Percentiles rank a stretch among this genome's conserved stretches.
Evolutionary conservation across 2,113 vertebrate species (phyloP).

Genomic region (Pituophis catenifer): DNA sequence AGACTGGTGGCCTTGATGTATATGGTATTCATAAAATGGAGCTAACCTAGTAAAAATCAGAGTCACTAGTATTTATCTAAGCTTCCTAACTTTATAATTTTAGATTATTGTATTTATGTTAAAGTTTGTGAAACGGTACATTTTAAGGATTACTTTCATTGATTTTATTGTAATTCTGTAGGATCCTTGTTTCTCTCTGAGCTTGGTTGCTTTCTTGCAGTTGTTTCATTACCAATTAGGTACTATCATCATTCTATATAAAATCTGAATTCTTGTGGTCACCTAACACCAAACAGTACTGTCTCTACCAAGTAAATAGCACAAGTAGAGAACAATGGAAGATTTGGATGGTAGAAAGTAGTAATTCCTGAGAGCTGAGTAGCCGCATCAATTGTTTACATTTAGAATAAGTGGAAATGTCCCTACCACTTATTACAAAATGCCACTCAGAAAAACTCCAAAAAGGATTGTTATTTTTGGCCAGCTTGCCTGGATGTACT

Average conservation of each 20-base stretch:
- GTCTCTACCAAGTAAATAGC: neutral
- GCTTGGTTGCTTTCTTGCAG: neutral
- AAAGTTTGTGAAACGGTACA: neutral
- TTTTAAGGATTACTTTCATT: neutral
- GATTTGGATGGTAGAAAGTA: neutral
- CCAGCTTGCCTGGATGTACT: neutral
- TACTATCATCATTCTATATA: neutral
- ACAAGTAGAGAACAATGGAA: neutral
- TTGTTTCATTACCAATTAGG: neutral
- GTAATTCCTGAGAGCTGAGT: slow-evolving; percentile 18
- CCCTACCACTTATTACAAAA: neutral
- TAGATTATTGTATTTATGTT: neutral
- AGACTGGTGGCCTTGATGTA: neutral
- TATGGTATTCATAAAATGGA: slow-evolving; percentile 20
- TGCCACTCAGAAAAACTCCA: neutral
- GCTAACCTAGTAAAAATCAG: slow-evolving; percentile 27
- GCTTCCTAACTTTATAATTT: neutral
- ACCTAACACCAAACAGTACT: neutral
- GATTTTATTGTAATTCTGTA: neutral
- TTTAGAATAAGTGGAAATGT: neutral
- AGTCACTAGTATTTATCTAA: neutral
- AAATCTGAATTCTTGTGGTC: neutral
- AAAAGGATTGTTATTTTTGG: neutral
- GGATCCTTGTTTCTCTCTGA: neutral
- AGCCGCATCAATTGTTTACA: neutral